Base-by-base conservation (phyloP, 1,140 invertebrate genomes). In the Sycophaga agraensis region DNA sequence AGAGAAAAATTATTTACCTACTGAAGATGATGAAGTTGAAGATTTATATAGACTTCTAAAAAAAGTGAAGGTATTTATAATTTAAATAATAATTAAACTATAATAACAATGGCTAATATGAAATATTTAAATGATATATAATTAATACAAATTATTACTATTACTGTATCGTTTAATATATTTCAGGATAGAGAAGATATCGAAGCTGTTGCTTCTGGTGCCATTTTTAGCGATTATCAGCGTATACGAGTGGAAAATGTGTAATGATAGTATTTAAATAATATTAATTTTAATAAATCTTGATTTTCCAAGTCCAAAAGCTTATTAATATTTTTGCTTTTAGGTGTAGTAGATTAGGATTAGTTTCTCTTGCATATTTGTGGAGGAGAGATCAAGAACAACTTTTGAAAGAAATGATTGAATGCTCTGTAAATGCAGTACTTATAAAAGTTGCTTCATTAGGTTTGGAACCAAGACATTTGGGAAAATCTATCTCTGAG, bases 201-300 rank as follows among this genome's bases (percentile, higher is more conserved):
- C 77, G 91, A 97, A 78, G 97, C 90, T 66, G 94, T 99, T 58
- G 91, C 96, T 61, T 93, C 94, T 68, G 97, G 97, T 64, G 97
- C 97, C 63, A 98, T 99, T 78, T 84, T 98, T 60, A 99, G 96
- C 61, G 93, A 97, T 82, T 99, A 99, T 83, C 97, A 99, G 84
- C 87, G 96, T 80, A 87, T 96, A 68, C 86, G 97, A 73, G 95
- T 99, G 58, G 96, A 99, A 87, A 94, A 97, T 90, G 95, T 99
- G 87, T 96, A 90, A 88, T 90, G 85, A 75, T 71, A 59, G 2
- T 46, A 12, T 49, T 39, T 46, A 43, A 24, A 19, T 2, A 31
- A 21, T 50, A 43, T 43, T 22, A 31, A 48, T 39, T 19, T 51
- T 37, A 35, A 8, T 21, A 34, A 49, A 34, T 31, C 14, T 8